Evolutionary conservation across 2,888 invertebrate species (phyloP).

Genomic region (Epinotia nisella): DNA sequence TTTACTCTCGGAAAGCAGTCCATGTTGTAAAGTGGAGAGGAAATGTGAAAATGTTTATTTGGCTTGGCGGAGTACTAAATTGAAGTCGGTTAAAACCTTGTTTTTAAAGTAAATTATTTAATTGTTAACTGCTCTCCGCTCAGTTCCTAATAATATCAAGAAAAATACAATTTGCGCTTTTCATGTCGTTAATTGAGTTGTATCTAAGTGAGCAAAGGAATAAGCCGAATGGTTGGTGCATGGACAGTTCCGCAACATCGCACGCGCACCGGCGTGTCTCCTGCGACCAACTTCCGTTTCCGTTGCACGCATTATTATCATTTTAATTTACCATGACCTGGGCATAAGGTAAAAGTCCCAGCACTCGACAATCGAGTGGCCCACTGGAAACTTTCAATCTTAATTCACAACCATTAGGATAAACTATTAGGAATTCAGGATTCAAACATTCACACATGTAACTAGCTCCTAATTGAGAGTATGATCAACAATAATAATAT

Average conservation of each 20-base stretch:
- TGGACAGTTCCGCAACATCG: constrained; percentile 66
- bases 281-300: constrained; percentile 60
- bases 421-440: too few species aligned
- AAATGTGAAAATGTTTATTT: too few species aligned
- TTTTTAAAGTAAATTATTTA: too few species aligned
- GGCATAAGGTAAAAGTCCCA: not conserved
- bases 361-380: too few species aligned
- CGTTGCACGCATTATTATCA: constrained; percentile 29
- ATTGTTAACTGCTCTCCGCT: not conserved
- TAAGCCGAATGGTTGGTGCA: constrained; percentile 46
- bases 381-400: too few species aligned
- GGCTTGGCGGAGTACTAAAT: too few species aligned
- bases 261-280: constrained; percentile 58
- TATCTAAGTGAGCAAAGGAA: not conserved
- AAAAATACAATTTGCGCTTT: not conserved
- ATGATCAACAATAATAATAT: not conserved
- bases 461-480: not conserved
- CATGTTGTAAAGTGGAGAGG: too few species aligned
- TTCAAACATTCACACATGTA: not conserved
- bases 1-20: too few species aligned
- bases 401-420: too few species aligned
- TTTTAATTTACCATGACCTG: constrained; percentile 27
- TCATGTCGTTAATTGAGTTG: not conserved
- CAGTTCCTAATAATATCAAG: too few species aligned
- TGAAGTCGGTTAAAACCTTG: too few species aligned